phyloP scores from a whole-genome alignment of 2,888 invertebrate species.

The Mechanitis mazaeus region DNA sequence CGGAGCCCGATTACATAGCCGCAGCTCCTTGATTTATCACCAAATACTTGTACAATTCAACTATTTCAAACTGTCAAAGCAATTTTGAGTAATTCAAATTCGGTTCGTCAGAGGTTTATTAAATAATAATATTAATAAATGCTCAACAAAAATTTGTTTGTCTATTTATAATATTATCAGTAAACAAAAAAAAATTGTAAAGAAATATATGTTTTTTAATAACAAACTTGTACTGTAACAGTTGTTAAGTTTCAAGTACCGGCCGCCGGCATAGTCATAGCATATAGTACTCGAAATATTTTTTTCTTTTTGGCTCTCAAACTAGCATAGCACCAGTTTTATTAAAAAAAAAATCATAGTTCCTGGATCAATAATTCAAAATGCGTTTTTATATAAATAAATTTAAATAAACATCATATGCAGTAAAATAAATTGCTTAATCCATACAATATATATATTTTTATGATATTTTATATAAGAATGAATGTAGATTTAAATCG shows the following conservation, averaged over 20 bases:
- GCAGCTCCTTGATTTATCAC: conserved; percentile 20
- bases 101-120: conserved; percentile 31
- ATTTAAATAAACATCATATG: no score
- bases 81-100: conserved; percentile 43
- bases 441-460: no score
- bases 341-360: conserved; percentile 11
- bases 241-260: conserved; percentile 39
- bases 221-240: conserved; percentile 51
- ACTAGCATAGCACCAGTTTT: background rate
- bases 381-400: no score
- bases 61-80: conserved; percentile 17
- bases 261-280: conserved; percentile 29
- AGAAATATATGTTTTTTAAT: conserved; percentile 11
- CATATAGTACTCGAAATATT: conserved; percentile 11
- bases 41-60: conserved; percentile 17
- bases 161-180: conserved; percentile 43
- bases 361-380: no score
- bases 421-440: no score
- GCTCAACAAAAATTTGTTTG: conserved; percentile 23
- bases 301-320: conserved; percentile 7
- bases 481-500: no score
- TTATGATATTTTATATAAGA: no score
- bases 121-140: no score
- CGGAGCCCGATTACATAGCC: conserved; percentile 18
- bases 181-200: no score